Percentiles rank a stretch among this genome's conserved stretches.
phyloP scores from a whole-genome alignment of 1,140 invertebrate genomes.

The Ganaspis sp. region DNA sequence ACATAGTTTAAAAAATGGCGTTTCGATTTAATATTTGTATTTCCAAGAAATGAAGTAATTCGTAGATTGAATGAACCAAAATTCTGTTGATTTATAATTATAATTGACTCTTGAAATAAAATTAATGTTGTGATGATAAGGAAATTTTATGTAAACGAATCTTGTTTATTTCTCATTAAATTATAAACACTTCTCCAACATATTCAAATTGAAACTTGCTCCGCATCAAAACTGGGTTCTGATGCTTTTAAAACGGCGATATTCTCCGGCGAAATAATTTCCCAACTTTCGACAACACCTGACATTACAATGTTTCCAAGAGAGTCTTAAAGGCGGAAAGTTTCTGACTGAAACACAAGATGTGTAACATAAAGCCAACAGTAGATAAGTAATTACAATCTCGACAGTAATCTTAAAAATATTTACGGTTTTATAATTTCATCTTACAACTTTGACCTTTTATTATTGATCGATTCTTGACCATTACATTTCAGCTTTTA shows the following conservation, averaged over 20 bases:
- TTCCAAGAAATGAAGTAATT: no score
- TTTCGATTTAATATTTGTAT: no score
- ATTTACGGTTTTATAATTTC: no score
- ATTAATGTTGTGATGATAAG: neutral
- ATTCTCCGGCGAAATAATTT: constrained; percentile 15
- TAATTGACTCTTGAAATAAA: neutral
- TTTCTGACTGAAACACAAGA: neutral
- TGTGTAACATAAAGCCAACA: no score
- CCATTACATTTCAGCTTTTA: no score
- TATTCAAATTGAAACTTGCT: constrained; percentile 15
- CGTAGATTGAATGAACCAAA: no score
- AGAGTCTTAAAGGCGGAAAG: neutral
- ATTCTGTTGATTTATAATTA: no score
- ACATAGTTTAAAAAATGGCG: no score
- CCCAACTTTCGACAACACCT: constrained; percentile 10
- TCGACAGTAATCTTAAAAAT: no score
- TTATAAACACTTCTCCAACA: constrained; percentile 13
- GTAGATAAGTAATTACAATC: no score
- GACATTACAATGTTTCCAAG: neutral
- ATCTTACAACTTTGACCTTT: no score
- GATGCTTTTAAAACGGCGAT: neutral
- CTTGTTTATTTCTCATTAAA: neutral
- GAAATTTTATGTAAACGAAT: constrained; percentile 1
- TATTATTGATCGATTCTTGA: no score
- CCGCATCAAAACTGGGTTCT: neutral